These are phyloP conservation scores for Lota lota DNA, from an alignment of 2,113 vertebrate genomes.

Conservation along the genomic window DNA sequence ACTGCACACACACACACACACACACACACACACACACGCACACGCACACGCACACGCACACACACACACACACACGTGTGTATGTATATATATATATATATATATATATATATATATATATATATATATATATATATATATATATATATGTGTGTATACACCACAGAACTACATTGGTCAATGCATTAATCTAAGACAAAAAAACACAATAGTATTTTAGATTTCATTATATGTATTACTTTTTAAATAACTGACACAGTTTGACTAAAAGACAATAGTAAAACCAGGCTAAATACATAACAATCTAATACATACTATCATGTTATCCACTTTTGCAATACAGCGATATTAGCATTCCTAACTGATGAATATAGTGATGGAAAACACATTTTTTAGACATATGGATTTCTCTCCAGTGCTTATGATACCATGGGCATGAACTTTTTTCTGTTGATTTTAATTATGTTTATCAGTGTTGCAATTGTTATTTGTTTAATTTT, in stretches of 20 bases:
- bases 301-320: slow-evolving; percentile 40
- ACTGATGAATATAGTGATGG: slow-evolving; percentile 54
- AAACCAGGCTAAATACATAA: slow-evolving; percentile 34
- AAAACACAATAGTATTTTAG: no score
- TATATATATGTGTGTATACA: background rate
- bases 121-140: background rate
- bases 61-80: background rate
- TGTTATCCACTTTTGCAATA: slow-evolving; percentile 58
- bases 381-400: slow-evolving; percentile 64
- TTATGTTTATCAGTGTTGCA: background rate
- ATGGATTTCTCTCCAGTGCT: slow-evolving; percentile 60
- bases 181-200: no score
- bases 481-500: background rate
- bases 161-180: background rate
- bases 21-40: background rate
- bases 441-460: slow-evolving; percentile 47
- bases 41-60: background rate
- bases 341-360: slow-evolving; percentile 63
- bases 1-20: no score
- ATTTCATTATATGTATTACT: no score
- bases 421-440: slow-evolving; percentile 48
- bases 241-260: no score
- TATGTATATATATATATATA: background rate
- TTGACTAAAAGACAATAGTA: slow-evolving; percentile 26
- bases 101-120: background rate